Base-by-base conservation (phyloP, 2,113 vertebrate species). In the Channa argus region DNA sequence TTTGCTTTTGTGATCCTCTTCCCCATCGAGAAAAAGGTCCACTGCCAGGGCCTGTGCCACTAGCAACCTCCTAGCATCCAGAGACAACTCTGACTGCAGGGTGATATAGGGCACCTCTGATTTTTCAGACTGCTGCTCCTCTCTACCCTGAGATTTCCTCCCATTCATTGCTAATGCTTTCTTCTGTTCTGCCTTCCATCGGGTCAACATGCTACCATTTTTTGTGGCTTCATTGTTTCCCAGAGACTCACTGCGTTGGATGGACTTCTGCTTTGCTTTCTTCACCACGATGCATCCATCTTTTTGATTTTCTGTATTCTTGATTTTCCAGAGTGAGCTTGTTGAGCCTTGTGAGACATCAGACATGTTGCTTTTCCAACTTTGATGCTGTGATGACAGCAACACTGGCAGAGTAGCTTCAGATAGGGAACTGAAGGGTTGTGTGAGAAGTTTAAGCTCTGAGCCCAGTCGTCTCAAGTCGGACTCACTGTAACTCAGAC, bases 401-500 rank as follows among this genome's bases (percentile, higher is more conserved):
- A 7, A 41, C 6, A 41, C 10, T 6, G 46, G 38, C 5, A 43
- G 13, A 8, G 5, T 1, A 1, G 3, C 0, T 14, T 58, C 10
- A 0, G 75, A 38, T 11, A 41, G 47, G 0, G 44, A 49, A 34
- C 88, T 84, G 74, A 95, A 93, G 0, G 89, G 94, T 2, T 94
- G 92, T 3, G 93, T 93, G 15, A 92, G 92, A 15, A 96, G 94
- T 24, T 96, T 95, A 47, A 95, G 65, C 46, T 96, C 80, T 9
- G 93, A 92, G 15, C 94, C 92, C 0, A 95, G 90, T 64, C 94
- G 94, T 70, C 91, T 95, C 59, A 98, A 88, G 84, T 99, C 96
- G 0, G 97, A 95, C 54, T 99, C 98, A 7, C 98, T 99, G 62
- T 96, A 98, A 92, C 97, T 97, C 39, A 99, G 92, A 66, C 92